Percentiles rank a stretch among this genome's conserved stretches.
These are phyloP conservation scores for Rhizomys pruinosus DNA, from an alignment of 2,113 vertebrate species.

Conservation along the genomic window DNA sequence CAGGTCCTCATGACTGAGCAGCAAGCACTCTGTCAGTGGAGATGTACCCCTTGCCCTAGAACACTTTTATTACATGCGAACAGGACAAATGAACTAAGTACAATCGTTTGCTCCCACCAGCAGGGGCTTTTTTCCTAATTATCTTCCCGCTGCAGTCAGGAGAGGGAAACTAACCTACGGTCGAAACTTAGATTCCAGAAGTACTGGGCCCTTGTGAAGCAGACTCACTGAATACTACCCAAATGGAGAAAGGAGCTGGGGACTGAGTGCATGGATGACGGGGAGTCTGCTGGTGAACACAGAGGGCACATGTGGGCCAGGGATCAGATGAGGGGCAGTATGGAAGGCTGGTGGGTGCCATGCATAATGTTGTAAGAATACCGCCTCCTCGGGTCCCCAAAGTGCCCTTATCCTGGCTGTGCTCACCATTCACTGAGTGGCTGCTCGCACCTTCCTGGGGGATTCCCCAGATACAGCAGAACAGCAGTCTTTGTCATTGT, in stretches of 20 bases:
- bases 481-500: neutral
- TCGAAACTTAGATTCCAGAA: neutral
- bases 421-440: neutral
- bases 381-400: too few species aligned
- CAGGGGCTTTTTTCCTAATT: neutral
- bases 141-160: neutral
- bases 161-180: neutral
- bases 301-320: neutral
- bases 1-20: too few species aligned
- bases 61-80: neutral
- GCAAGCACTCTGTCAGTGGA: neutral
- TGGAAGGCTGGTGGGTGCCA: neutral
- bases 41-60: neutral
- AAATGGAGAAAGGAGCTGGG: neutral
- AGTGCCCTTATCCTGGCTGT: neutral
- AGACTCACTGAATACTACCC: neutral
- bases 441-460: neutral
- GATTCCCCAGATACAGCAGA: neutral
- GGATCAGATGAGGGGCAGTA: neutral
- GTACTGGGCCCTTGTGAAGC: neutral
- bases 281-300: neutral
- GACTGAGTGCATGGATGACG: neutral
- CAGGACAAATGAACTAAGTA: accelerated
- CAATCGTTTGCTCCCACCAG: neutral
- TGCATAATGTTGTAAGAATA: neutral